phyloP scores from a whole-genome alignment of 2,888 invertebrate species.

The Agrilus mali region DNA sequence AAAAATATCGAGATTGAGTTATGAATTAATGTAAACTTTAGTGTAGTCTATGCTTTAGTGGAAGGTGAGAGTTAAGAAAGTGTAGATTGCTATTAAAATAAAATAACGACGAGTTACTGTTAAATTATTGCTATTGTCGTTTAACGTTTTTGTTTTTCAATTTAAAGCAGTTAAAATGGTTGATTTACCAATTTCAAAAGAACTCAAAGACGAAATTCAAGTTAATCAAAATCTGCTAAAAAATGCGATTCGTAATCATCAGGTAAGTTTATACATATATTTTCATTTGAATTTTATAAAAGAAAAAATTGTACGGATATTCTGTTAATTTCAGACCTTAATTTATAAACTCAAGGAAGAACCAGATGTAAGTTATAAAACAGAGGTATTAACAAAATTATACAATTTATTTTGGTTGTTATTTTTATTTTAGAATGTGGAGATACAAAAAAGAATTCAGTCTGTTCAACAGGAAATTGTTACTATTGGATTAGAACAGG shows the following conservation, averaged over 20 bases:
- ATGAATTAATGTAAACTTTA: too few species aligned
- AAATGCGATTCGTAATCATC: constrained; percentile 33
- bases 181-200: constrained; percentile 21
- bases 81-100: too few species aligned
- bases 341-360: constrained; percentile 23
- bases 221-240: constrained; percentile 30
- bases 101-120: too few species aligned
- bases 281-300: constrained; percentile 4
- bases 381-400: constrained; percentile 8
- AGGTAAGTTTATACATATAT: constrained; percentile 25
- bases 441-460: constrained; percentile 25
- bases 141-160: too few species aligned
- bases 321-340: constrained; percentile 23
- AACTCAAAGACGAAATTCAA: constrained; percentile 29
- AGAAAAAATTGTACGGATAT: neutral
- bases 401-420: constrained; percentile 2
- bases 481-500: constrained; percentile 30
- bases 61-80: too few species aligned
- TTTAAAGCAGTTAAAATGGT: too few species aligned
- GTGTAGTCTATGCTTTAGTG: too few species aligned
- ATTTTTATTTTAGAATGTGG: constrained; percentile 21
- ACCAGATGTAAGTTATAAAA: constrained; percentile 25
- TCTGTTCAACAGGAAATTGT: constrained; percentile 30
- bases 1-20: too few species aligned
- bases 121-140: too few species aligned